Percentiles rank a stretch among this genome's conserved stretches.
These are phyloP conservation scores for Hirtodrosophila cameraria DNA, from an alignment of 2,888 invertebrate genomes.

Conservation along the genomic window DNA sequence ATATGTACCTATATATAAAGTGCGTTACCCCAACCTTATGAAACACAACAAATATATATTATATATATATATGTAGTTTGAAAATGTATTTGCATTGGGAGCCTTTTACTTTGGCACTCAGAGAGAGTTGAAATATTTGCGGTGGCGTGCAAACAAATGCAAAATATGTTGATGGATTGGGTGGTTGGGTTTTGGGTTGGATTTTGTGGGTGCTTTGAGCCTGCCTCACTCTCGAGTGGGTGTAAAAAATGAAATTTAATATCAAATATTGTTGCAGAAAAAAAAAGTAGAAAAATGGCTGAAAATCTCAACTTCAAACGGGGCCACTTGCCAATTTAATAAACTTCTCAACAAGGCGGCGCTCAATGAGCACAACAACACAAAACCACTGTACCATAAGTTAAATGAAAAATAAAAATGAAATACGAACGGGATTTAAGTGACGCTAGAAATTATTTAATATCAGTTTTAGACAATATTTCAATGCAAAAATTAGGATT, in stretches of 20 bases:
- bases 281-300: too few species aligned
- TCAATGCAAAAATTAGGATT: too few species aligned
- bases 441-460: too few species aligned
- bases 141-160: slow-evolving; percentile 40
- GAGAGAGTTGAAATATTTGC: slow-evolving; percentile 51
- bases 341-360: slow-evolving; percentile 39
- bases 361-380: too few species aligned
- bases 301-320: slow-evolving; percentile 9
- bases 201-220: neutral
- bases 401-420: too few species aligned
- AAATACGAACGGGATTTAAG: too few species aligned
- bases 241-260: slow-evolving; percentile 41
- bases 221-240: neutral
- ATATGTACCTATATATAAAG: slow-evolving; percentile 10
- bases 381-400: too few species aligned
- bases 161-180: slow-evolving; percentile 37
- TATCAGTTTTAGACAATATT: too few species aligned
- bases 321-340: slow-evolving; percentile 30
- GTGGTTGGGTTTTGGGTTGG: neutral
- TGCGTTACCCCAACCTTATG: slow-evolving; percentile 8
- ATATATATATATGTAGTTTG: slow-evolving; percentile 32
- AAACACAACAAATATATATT: slow-evolving; percentile 44
- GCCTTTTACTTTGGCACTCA: slow-evolving; percentile 32
- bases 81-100: slow-evolving; percentile 50
- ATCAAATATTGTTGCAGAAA: slow-evolving; percentile 31